phyloP scores from a whole-genome alignment of 2,113 vertebrate species.

The Motacilla alba region DNA sequence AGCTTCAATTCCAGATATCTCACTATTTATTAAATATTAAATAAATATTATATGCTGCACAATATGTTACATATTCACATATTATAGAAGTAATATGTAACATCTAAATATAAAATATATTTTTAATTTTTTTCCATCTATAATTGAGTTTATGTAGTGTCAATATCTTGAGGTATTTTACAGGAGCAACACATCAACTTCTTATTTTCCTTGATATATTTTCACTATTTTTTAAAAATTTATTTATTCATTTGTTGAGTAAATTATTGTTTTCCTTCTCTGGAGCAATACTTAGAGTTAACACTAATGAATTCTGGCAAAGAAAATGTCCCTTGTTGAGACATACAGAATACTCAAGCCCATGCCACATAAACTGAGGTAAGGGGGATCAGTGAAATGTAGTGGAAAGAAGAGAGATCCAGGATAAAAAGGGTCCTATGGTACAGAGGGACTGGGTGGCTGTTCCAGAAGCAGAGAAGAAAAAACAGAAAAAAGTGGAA shows the following conservation, averaged over 20 bases:
- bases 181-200: background rate
- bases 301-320: background rate
- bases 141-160: background rate
- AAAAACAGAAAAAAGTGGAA: background rate
- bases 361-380: background rate
- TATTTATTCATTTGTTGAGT: background rate
- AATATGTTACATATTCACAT: too few species aligned
- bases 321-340: background rate
- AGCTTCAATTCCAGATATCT: background rate
- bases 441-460: background rate
- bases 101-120: background rate
- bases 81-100: background rate
- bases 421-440: background rate
- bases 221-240: fast-evolving
- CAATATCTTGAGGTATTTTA: background rate
- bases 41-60: background rate
- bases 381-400: background rate
- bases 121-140: background rate
- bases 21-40: background rate
- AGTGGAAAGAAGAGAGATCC: background rate
- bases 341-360: background rate
- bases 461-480: background rate
- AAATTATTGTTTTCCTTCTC: background rate
- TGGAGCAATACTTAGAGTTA: background rate
- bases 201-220: background rate